Percentiles rank a stretch among this genome's conserved stretches.
Evolutionary conservation across 2,888 invertebrate genomes (phyloP).

Genomic region (Plagodis dolabraria): DNA sequence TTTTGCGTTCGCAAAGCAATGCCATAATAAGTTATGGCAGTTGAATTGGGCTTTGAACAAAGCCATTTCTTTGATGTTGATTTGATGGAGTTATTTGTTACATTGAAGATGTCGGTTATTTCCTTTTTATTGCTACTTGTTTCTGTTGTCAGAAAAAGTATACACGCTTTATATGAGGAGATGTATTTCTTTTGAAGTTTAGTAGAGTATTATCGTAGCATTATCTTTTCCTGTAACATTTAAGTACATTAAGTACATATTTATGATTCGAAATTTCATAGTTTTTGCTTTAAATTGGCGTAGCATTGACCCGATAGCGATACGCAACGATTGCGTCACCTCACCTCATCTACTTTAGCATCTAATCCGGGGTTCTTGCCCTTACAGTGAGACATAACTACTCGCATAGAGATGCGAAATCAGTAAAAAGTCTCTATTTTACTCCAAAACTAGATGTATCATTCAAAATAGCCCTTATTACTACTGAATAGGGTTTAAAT

Average conservation of each 20-base stretch:
- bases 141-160: slow-evolving; percentile 5
- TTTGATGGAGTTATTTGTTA: slow-evolving; percentile 37
- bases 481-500: slow-evolving; percentile 20
- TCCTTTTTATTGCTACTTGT: slow-evolving; percentile 29
- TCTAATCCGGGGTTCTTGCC: slow-evolving; percentile 37
- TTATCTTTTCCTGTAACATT: neutral
- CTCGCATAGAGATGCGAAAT: slow-evolving; percentile 28
- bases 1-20: slow-evolving; percentile 31
- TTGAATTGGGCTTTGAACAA: slow-evolving; percentile 42
- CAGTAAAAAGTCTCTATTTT: slow-evolving; percentile 33
- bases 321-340: slow-evolving; percentile 24
- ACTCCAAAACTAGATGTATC: slow-evolving; percentile 24
- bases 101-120: slow-evolving; percentile 30
- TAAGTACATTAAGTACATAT: neutral
- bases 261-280: slow-evolving; percentile 9
- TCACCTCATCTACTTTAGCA: slow-evolving; percentile 23
- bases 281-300: slow-evolving; percentile 17
- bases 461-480: slow-evolving; percentile 19
- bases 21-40: slow-evolving; percentile 42
- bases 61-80: slow-evolving; percentile 41
- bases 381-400: slow-evolving; percentile 12
- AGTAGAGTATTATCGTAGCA: neutral
- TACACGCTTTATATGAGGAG: neutral
- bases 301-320: slow-evolving; percentile 18
- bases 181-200: neutral